phyloP scores from a whole-genome alignment of 2,888 invertebrate species.

The Diaperis boleti region DNA sequence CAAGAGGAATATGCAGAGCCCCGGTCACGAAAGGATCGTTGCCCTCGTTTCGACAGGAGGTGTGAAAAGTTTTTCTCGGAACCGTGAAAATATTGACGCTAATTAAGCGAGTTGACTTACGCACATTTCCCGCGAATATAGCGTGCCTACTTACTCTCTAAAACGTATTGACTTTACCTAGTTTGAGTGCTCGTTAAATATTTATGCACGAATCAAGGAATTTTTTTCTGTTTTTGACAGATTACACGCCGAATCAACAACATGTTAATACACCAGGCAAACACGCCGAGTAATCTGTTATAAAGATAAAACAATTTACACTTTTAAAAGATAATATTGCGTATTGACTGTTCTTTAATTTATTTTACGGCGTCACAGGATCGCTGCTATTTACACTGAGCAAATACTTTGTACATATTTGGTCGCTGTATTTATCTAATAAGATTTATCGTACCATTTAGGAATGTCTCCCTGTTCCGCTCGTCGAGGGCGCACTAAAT shows the following conservation, averaged over 20 bases:
- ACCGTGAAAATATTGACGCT: constrained; percentile 32
- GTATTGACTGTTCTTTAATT: constrained; percentile 44
- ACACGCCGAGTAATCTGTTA: constrained; percentile 45
- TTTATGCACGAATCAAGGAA: constrained; percentile 39
- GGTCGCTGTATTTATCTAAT: constrained; percentile 42
- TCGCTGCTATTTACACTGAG: constrained; percentile 38
- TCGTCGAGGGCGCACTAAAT: constrained; percentile 15
- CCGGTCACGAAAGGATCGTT: constrained; percentile 18
- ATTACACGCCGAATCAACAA: constrained; percentile 45
- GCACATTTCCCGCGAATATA: constrained; percentile 30
- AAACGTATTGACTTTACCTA: constrained; percentile 39
- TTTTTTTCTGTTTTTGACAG: constrained; percentile 46
- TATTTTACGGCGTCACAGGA: constrained; percentile 44
- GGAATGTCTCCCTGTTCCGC: constrained; percentile 34
- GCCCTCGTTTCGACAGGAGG: constrained; percentile 15
- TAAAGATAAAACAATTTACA: constrained; percentile 53
- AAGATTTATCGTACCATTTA: constrained; percentile 43
- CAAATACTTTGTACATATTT: constrained; percentile 45
- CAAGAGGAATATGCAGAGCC: neutral
- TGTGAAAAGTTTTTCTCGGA: constrained; percentile 31
- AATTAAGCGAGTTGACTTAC: constrained; percentile 26
- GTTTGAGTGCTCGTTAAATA: constrained; percentile 41
- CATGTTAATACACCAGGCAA: constrained; percentile 42
- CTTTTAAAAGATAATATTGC: constrained; percentile 46
- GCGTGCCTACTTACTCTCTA: constrained; percentile 30